These are phyloP conservation scores for Urocitellus parryii DNA, from an alignment of 2,113 vertebrate genomes.

Conservation along the genomic window DNA sequence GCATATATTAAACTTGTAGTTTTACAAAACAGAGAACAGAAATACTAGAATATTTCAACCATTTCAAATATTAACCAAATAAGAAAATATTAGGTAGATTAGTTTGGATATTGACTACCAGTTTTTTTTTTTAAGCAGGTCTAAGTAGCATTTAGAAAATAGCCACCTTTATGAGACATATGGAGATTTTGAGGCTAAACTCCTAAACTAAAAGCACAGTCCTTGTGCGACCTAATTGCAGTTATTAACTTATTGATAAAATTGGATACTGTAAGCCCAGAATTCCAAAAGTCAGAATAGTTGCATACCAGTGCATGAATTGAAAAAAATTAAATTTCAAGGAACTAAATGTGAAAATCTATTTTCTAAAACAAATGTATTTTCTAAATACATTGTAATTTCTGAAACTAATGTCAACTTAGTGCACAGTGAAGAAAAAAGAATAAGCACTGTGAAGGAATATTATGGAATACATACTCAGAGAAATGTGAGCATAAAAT, in stretches of 20 bases:
- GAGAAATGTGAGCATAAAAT: neutral
- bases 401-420: neutral
- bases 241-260: neutral
- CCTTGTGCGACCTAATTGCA: neutral
- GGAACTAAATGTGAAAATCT: neutral
- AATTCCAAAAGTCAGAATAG: neutral
- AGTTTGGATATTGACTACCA: neutral
- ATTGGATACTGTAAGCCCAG: neutral
- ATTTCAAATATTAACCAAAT: neutral
- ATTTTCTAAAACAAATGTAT: too few species aligned
- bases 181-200: neutral
- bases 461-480: neutral
- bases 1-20: neutral
- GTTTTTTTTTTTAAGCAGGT: neutral
- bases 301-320: neutral
- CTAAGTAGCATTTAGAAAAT: neutral
- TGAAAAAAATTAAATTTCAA: neutral
- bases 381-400: too few species aligned
- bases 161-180: neutral
- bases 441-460: neutral
- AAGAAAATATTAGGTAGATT: neutral
- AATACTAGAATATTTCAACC: neutral
- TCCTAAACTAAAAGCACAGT: neutral
- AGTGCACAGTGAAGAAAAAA: neutral
- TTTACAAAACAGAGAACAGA: neutral